Evolutionary conservation across 1,140 invertebrate species (phyloP).

Genomic region (Melanaphis sacchari): DNA sequence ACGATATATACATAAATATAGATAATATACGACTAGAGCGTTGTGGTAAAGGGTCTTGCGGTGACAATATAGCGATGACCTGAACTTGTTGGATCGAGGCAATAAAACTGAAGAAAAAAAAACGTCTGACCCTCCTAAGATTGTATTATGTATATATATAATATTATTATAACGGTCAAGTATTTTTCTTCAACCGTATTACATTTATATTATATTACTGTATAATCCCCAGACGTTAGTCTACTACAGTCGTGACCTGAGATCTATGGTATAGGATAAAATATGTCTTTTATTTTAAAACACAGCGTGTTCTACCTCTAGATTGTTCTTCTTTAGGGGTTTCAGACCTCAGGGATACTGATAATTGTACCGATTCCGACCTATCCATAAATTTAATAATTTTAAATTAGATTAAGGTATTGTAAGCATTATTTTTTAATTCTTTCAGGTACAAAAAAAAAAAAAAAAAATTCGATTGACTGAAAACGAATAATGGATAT

Average conservation of each 20-base stretch:
- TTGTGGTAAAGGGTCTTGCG: neutral
- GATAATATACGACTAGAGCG: neutral
- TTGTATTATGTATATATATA: neutral
- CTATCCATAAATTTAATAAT: neutral
- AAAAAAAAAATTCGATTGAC: neutral
- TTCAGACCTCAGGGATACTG: neutral
- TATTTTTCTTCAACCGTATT: neutral
- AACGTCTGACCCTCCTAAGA: conserved; percentile 19
- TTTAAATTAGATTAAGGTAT: neutral
- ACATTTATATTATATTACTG: neutral
- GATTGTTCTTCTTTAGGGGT: neutral
- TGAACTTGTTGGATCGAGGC: conserved; percentile 31
- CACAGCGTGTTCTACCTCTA: neutral
- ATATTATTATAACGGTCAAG: neutral
- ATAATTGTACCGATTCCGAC: neutral
- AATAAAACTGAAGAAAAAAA: conserved; percentile 31
- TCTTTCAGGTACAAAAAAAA: neutral
- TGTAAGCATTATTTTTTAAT: neutral
- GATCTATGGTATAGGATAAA: neutral
- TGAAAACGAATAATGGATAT: neutral
- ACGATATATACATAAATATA: neutral
- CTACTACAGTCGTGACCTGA: neutral
- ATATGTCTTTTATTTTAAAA: neutral
- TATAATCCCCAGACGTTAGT: neutral
- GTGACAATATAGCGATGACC: conserved; percentile 27